phyloP scores from a whole-genome alignment of 2,113 vertebrate species.

The Eretmodus cyanostictus region DNA sequence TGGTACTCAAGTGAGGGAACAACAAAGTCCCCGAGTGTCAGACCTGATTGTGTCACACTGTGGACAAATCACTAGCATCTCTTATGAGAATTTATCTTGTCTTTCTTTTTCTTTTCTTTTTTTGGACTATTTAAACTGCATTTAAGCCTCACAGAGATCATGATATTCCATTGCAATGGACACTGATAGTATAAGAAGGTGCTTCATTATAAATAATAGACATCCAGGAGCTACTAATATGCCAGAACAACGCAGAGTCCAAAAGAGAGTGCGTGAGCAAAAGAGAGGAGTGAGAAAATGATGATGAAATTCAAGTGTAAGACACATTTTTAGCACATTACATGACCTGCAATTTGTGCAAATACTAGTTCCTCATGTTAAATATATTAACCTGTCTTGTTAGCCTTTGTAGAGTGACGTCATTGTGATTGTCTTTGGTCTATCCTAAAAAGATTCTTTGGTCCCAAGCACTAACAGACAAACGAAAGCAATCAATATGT shows the following conservation, averaged over 20 bases:
- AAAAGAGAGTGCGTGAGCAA: neutral
- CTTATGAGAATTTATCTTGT: neutral
- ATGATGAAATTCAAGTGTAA: conserved; percentile 70
- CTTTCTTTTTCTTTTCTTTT: neutral
- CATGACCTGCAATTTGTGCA: conserved; percentile 36
- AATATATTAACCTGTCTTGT: conserved; percentile 7
- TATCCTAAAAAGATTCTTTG: neutral
- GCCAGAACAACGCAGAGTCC: neutral
- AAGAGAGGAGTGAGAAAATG: conserved; percentile 15
- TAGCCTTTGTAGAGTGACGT: neutral
- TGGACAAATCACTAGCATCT: neutral
- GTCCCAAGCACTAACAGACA: neutral
- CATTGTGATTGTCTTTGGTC: neutral
- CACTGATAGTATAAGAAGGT: neutral
- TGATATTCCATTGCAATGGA: neutral
- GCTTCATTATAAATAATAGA: conserved; percentile 23
- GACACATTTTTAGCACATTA: conserved; percentile 38
- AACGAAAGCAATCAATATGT: neutral
- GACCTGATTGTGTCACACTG: neutral
- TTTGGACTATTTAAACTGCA: neutral
- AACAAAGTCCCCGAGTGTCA: neutral
- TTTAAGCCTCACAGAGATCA: neutral
- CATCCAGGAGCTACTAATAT: neutral
- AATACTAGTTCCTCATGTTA: conserved; percentile 21
- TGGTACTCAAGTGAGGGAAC: neutral